Evolutionary conservation across 2,113 vertebrate species (phyloP).

Genomic region (Sorex fumeus): DNA sequence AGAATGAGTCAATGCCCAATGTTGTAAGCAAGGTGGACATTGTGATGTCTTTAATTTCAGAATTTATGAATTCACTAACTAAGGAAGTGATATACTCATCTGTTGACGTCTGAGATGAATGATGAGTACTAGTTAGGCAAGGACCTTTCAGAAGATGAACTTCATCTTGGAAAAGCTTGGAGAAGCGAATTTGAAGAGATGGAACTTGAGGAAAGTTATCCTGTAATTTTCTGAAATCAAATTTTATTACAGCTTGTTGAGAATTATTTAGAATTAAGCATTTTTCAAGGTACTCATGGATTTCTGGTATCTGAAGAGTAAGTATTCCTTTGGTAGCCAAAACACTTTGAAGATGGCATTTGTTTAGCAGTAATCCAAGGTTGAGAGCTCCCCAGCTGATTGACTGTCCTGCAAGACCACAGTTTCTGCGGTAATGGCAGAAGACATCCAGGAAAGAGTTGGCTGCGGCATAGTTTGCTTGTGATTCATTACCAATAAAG

Average conservation of each 20-base stretch:
- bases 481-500: slow-evolving; percentile 91
- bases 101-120: slow-evolving; percentile 71
- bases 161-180: slow-evolving; percentile 85
- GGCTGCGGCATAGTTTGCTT: slow-evolving; percentile 94
- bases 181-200: slow-evolving; percentile 88
- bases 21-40: slow-evolving; percentile 85
- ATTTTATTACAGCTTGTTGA: slow-evolving; percentile 90
- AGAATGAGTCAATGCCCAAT: slow-evolving; percentile 93
- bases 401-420: slow-evolving; percentile 91
- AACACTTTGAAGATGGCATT: slow-evolving; percentile 89
- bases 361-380: slow-evolving; percentile 90
- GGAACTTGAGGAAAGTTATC: slow-evolving; percentile 85
- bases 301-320: slow-evolving; percentile 88
- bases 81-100: slow-evolving; percentile 87
- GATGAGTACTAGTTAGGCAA: slow-evolving; percentile 42
- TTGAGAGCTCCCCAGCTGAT: slow-evolving; percentile 93
- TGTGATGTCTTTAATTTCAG: slow-evolving; percentile 85
- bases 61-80: slow-evolving; percentile 86
- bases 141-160: slow-evolving; percentile 35
- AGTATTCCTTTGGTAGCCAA: slow-evolving; percentile 91
- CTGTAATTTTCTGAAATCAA: slow-evolving; percentile 88
- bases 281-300: slow-evolving; percentile 89
- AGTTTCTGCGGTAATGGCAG: slow-evolving; percentile 92
- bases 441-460: slow-evolving; percentile 94
- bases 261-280: slow-evolving; percentile 89